Base-by-base conservation (phyloP, 2,113 vertebrate species). In the Promerops cafer region DNA sequence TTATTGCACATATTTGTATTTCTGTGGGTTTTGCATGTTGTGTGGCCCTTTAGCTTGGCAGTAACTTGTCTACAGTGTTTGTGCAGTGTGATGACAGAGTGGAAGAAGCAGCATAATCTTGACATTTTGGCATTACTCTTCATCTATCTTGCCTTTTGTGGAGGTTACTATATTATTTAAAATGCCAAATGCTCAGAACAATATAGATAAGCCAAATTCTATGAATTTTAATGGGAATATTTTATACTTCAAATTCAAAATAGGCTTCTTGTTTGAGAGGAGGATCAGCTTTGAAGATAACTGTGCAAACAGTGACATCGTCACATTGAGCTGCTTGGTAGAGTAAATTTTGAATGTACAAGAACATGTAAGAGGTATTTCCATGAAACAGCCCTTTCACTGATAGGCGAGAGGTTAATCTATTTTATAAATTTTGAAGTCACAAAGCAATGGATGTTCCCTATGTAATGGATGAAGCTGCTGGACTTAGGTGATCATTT, bases 141-240 rank as follows among this genome's bases (percentile, higher is more conserved):
- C 77, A 93, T 97, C 89, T 89, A 16, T 75, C 69, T 89, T 71
- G 60, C 83, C 74, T 95, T 94, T 81, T 95, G 94, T 94, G 84
- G 80, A 83, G 50, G 88, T 90, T 90, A 85, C 56, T 87, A 61
- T 89, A 68, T 82, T 85, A 94, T 71, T 96, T 89, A 84, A 96
- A 96, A 96, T 93, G 87, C 93, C 96, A 96, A 95, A 95, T 76
- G 69, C 76, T 94, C 69, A 81, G 89, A 94, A 97, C 72, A 78
- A 84, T 83, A 78, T 40, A 95, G 77, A 94, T 95, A 95, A 94
- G 87, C 65, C 74, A 93, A 95, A 94, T 91, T 91, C 65, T 69
- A 94, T 91, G 74, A 94, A 96, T 94, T 95, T 90, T 95, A 93
- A 93, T 92, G 61, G 80, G 64, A 93, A 86, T 77, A 75, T 77